phyloP scores from a whole-genome alignment of 2,113 vertebrate species.

The Toxostoma redivivum region DNA sequence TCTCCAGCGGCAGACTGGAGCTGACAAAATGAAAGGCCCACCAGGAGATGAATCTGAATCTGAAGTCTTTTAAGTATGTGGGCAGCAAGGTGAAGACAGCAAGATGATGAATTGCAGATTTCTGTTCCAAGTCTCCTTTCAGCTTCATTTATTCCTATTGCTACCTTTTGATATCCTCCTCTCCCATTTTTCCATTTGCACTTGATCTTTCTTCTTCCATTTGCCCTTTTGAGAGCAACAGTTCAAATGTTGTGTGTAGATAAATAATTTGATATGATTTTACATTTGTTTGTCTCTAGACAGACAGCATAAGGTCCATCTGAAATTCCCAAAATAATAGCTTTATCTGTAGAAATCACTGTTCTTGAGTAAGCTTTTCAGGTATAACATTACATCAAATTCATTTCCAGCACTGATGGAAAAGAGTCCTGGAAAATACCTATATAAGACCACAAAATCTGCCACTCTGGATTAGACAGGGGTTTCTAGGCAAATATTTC shows the following conservation, averaged over 20 bases:
- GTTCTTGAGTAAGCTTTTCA: neutral
- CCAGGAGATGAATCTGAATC: slow-evolving; percentile 28
- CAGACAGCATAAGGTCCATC: neutral
- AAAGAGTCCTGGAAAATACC: neutral
- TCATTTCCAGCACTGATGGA: neutral
- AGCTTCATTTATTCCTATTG: neutral
- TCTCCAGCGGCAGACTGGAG: slow-evolving; percentile 6
- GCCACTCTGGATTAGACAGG: neutral
- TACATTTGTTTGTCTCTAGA: neutral
- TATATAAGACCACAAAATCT: neutral
- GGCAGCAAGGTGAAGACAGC: slow-evolving; percentile 39
- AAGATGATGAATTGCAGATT: neutral
- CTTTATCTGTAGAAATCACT: neutral
- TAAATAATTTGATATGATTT: neutral
- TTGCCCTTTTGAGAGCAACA: neutral
- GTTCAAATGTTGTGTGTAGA: neutral
- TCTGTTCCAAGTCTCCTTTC: neutral
- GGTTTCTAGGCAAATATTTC: neutral
- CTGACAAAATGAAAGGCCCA: slow-evolving; percentile 49
- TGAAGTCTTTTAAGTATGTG: slow-evolving; percentile 14
- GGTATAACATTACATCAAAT: neutral
- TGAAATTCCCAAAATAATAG: neutral
- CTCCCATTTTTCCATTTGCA: neutral
- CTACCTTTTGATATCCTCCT: neutral
- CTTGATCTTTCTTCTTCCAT: neutral